Conservation (phyloP, 2,113 vertebrate species). For the Solea senegalensis region DNA sequence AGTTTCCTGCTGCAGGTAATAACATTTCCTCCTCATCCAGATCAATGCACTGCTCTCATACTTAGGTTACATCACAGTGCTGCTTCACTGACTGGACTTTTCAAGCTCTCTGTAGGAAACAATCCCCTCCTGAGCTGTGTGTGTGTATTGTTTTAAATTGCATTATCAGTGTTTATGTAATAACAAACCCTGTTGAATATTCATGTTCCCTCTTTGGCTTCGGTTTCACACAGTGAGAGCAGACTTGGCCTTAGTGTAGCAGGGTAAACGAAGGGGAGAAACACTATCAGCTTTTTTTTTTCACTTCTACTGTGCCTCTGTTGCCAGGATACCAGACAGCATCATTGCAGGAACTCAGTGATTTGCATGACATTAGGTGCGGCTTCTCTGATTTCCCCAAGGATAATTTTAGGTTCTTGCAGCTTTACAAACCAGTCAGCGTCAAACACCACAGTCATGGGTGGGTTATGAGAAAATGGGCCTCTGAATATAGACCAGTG, state of each 20-base stretch:
- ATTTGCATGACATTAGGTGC: slow-evolving; percentile 73
- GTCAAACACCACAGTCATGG: neutral
- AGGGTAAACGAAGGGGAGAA: slow-evolving; percentile 4
- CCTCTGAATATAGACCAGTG: neutral
- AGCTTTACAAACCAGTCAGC: slow-evolving; percentile 24
- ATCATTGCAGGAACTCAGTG: slow-evolving; percentile 36
- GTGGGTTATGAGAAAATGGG: neutral
- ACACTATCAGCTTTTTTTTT: slow-evolving; percentile 22
- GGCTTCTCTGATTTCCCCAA: slow-evolving; percentile 35
- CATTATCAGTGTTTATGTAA: slow-evolving; percentile 61
- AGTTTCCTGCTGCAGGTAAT: neutral
- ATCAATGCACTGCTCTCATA: neutral
- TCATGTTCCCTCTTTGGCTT: slow-evolving; percentile 53
- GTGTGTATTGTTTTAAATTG: slow-evolving; percentile 12
- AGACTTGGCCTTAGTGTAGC: slow-evolving; percentile 11
- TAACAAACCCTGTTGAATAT: slow-evolving; percentile 66
- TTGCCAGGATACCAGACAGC: slow-evolving; percentile 69
- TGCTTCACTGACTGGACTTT: slow-evolving; percentile 27
- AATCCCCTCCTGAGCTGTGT: slow-evolving; percentile 1
- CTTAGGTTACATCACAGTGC: slow-evolving; percentile 35
- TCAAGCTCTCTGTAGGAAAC: slow-evolving; percentile 5
- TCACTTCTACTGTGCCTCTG: slow-evolving; percentile 24
- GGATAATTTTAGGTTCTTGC: slow-evolving; percentile 12
- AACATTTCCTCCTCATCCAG: neutral
- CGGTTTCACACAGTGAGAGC: slow-evolving; percentile 49